These are phyloP conservation scores for Phymanthus crucifer DNA, from an alignment of 92 coral and sea anemone genomes.

Conservation along the genomic window DNA sequence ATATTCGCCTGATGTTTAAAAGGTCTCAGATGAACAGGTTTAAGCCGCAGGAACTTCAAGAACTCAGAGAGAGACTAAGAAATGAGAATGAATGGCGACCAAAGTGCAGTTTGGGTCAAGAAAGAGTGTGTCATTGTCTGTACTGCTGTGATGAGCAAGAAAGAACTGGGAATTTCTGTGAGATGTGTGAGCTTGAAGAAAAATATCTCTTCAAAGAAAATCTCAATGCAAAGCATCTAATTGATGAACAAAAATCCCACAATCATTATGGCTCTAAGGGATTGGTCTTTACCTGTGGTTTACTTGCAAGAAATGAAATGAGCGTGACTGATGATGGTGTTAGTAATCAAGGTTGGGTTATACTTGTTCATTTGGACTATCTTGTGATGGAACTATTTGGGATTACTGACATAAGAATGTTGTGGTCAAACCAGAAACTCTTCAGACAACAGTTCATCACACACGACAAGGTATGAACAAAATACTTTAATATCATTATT, in stretches of 20 bases:
- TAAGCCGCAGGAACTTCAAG: slow-evolving; percentile 33
- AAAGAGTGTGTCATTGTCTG: no score
- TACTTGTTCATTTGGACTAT: slow-evolving; percentile 63
- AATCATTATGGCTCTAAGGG: slow-evolving; percentile 9
- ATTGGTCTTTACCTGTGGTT: slow-evolving; percentile 47
- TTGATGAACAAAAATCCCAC: neutral
- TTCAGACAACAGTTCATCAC: slow-evolving; percentile 58
- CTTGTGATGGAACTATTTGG: slow-evolving; percentile 56
- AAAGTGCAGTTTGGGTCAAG: neutral
- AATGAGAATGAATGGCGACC: neutral
- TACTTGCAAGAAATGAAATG: neutral
- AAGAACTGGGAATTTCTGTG: slow-evolving; percentile 48
- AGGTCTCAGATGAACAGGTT: slow-evolving; percentile 34
- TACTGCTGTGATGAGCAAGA: no score
- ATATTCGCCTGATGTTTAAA: slow-evolving; percentile 20
- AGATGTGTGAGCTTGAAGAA: slow-evolving; percentile 16
- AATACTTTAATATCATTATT: neutral
- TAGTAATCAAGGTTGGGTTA: slow-evolving; percentile 61
- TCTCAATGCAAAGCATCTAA: neutral
- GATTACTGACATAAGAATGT: slow-evolving; percentile 72
- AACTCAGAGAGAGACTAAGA: slow-evolving; percentile 16
- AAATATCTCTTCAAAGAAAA: neutral
- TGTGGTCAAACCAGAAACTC: slow-evolving; percentile 61
- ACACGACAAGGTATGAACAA: slow-evolving; percentile 13
- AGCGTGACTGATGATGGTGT: neutral